Base-by-base conservation (phyloP, 2,113 vertebrate genomes). In the Arothron firmamentum region DNA sequence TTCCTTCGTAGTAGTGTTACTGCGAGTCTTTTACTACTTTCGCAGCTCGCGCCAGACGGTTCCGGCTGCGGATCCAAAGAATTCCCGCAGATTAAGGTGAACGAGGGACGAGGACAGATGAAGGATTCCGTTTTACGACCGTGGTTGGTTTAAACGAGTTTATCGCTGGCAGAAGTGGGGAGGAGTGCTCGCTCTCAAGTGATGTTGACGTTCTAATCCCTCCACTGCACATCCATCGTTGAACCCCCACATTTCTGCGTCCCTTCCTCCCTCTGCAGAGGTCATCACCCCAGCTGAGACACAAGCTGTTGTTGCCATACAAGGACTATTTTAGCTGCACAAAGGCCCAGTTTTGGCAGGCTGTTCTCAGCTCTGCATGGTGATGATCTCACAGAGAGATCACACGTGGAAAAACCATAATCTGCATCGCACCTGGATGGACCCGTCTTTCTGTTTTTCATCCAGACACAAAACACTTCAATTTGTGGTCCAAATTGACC, bases 221-320 rank as follows among this genome's bases (percentile, higher is more conserved):
- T 49, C 38, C 17, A 15, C 20, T 57, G 43, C 15, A 31, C 72
- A 78, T 81, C 70, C 73, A 70, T 72, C 71, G n/a, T 47, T 67
- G 59, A 70, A 60, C 55, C 71, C 75, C 72, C 77, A 55, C 11
- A 10, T 67, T 56, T 31, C 19, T 16, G 50, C 56, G 56, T n/a
- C 56, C 18, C 43, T 60, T 15, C 53, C 67, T 69, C 41, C 53
- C 58, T 60, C 62, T 5, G 45, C 41, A 72, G 80, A 88, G 85
- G 88, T 88, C 87, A 84, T 74, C 77, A 74, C 78, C 79, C 87
- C 72, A 70, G 79, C 85, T 85, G 88, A 88, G 88, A 75, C 65
- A 72, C 87, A 87, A 91, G 88, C 88, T 90, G 89, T 80, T 88
- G 82, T 72, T 83, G 48, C 77, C 69, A 59, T 41, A 72, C 70